Evolutionary conservation across 2,113 vertebrate genomes (phyloP).

Genomic region (Protobothrops mucrosquamatus): DNA sequence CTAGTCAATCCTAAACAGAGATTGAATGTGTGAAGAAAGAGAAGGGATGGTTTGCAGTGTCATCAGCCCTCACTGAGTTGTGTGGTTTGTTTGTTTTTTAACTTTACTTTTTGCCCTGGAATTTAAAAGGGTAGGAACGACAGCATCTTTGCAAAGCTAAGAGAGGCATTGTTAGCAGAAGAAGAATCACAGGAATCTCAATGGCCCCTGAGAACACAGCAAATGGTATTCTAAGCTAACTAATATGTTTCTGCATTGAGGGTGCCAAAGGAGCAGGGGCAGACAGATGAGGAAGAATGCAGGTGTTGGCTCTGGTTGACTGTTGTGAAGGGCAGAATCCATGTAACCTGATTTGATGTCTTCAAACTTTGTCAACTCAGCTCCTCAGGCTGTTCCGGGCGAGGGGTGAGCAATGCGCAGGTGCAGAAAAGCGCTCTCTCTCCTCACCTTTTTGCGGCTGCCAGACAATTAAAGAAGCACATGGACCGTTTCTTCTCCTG

Average conservation of each 20-base stretch:
- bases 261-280: background rate
- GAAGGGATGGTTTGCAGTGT: background rate
- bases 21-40: background rate
- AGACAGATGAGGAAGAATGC: background rate
- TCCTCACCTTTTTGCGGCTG: background rate
- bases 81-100: background rate
- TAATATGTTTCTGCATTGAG: background rate
- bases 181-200: background rate
- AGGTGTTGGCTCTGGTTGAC: background rate
- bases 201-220: background rate
- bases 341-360: background rate
- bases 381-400: background rate
- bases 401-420: background rate
- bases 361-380: background rate
- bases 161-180: background rate
- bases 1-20: background rate
- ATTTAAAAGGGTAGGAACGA: background rate
- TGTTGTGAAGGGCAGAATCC: background rate
- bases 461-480: background rate
- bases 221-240: background rate
- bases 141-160: background rate
- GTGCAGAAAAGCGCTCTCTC: background rate
- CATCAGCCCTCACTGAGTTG: background rate
- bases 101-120: background rate
- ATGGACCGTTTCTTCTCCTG: background rate